Conservation (phyloP, 2,113 vertebrate genomes). For the Ursus arctos region DNA sequence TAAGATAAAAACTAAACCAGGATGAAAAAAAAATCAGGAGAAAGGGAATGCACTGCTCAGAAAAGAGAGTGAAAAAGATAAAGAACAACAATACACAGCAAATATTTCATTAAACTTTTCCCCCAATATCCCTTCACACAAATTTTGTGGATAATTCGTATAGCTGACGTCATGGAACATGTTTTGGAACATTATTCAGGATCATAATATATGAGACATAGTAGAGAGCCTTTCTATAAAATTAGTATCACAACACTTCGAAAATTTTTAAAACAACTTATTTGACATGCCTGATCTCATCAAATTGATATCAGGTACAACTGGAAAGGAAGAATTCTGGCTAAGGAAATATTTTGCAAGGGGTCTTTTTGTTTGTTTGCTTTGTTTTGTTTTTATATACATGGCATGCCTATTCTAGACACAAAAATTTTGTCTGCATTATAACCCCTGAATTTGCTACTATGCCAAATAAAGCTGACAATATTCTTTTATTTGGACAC, state of each 20-base stretch:
- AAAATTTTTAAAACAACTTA: neutral
- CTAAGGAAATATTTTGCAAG: neutral
- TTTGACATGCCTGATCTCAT: neutral
- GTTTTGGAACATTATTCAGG: neutral
- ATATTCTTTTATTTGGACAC: neutral
- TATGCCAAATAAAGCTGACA: neutral
- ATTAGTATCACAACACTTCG: neutral
- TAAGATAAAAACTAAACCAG: neutral
- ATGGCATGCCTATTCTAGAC: neutral
- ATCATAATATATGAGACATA: neutral
- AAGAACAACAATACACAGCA: neutral
- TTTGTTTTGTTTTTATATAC: neutral
- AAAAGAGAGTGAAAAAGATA: neutral
- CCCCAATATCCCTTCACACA: neutral
- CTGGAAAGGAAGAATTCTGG: neutral
- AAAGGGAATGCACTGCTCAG: neutral
- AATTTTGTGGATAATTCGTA: neutral
- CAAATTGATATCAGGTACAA: neutral
- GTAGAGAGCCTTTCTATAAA: neutral
- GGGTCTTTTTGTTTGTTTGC: neutral
- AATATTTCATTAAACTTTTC: neutral
- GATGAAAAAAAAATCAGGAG: neutral
- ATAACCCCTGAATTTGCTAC: neutral
- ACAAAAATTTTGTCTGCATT: neutral
- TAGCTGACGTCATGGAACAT: neutral